Base-by-base conservation (phyloP, 1,140 invertebrate genomes). In the Monomorium pharaonis region DNA sequence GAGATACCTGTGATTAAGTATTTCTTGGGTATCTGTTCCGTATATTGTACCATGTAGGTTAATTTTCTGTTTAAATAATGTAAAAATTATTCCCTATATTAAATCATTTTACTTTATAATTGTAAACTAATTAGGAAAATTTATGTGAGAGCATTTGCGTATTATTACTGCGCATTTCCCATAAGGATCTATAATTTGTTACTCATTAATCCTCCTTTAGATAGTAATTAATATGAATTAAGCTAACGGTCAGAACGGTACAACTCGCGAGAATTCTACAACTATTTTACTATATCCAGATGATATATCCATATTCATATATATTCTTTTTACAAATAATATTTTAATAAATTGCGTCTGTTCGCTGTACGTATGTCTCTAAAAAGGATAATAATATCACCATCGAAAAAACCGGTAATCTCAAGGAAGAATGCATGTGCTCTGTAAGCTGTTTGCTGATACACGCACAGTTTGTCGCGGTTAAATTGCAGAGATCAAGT, bases 361-460 rank as follows among this genome's bases (percentile, higher is more conserved):
- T 14, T 60, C 16, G 18, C 16, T 44, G 21, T 62, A 47, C 10
- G 58, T 56, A 27, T 65, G 37, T 27, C 24, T 69, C 6, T 30
- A 67, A 14, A n/a, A 37, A 27, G 21, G 12, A 18, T 74, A 78
- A 72, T 80, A 74, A 76, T 49, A 42, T 74, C 21, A 7, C 60
- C 18, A n/a, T 70, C 16, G 24, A 30, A 14, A 47, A 72, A 72
- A 81, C 51, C 49, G 72, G 70, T 85, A 76, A 70, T 75, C 58
- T 86, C 63, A 74, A 84, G n/a, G 33, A 65, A 58, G 27, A 83
- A 83, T 86, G 14, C 42, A 42, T 62, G 47, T 58, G 33, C 49
- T 72, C 9, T 3, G 47, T 37, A 24, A 81, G 12, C 44, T 63
- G 30, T 49, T 63, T 33, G 44, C 30, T 30, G n/a, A 37, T 27